These are phyloP conservation scores for Gila orcuttii DNA, from an alignment of 2,113 vertebrate genomes.

Conservation along the genomic window DNA sequence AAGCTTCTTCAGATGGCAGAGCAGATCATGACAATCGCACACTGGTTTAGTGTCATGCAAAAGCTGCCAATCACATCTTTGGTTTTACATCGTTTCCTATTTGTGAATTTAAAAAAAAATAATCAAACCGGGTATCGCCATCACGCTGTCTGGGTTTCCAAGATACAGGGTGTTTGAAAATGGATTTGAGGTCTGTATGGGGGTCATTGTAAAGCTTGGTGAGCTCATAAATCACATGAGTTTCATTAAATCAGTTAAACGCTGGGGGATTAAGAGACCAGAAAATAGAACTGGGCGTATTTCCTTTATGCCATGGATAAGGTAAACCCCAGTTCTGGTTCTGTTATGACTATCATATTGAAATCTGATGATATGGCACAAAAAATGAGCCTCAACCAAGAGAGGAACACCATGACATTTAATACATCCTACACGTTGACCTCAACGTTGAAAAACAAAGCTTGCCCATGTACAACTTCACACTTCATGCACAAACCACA, in stretches of 20 bases:
- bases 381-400: background rate
- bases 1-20: background rate
- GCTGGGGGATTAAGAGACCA: background rate
- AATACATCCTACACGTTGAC: constrained; percentile 15
- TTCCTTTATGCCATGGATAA: constrained; percentile 14
- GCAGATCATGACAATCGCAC: background rate
- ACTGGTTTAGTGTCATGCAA: background rate
- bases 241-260: background rate
- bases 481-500: background rate
- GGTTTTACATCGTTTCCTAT: background rate
- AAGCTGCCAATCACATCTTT: background rate
- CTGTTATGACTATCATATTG: background rate
- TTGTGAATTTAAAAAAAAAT: background rate
- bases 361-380: background rate
- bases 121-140: background rate
- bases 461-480: constrained; percentile 7
- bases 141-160: background rate
- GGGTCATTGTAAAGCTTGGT: background rate
- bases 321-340: background rate
- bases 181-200: background rate
- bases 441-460: background rate
- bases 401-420: constrained; percentile 33
- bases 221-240: background rate
- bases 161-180: background rate
- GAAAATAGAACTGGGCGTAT: background rate